Conservation (phyloP, 2,888 invertebrate species). For the Tenthredo amoena region DNA sequence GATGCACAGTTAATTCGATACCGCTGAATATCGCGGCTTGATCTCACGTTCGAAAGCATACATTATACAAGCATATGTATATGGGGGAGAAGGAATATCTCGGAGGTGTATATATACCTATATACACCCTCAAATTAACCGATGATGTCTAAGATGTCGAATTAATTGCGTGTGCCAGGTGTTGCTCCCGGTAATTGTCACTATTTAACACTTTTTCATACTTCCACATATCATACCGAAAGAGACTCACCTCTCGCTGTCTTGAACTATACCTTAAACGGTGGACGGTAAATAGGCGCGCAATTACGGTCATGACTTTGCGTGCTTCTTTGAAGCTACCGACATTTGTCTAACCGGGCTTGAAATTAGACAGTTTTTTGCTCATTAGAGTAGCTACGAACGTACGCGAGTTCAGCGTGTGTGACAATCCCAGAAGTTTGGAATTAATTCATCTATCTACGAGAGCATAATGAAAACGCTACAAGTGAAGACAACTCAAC, state of each 20-base stretch:
- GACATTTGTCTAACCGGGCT: conserved; percentile 42
- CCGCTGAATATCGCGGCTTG: neutral
- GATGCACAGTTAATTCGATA: conserved; percentile 17
- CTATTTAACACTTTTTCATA: neutral
- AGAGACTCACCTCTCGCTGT: neutral
- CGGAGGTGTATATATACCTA: too few relatives aligned
- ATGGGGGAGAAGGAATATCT: neutral
- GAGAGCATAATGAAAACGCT: neutral
- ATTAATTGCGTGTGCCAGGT: neutral
- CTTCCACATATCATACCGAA: conserved; percentile 2
- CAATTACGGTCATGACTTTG: conserved; percentile 41
- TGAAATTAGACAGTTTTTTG: conserved; percentile 47
- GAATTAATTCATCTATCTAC: neutral
- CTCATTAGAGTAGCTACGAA: conserved; percentile 21
- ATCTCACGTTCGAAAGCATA: neutral
- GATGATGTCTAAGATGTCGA: neutral
- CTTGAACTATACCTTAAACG: conserved; percentile 19
- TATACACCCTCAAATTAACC: too few relatives aligned
- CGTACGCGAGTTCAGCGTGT: neutral
- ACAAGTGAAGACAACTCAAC: neutral
- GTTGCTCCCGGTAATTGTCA: neutral
- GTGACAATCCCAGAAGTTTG: conserved; percentile 21
- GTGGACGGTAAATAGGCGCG: conserved; percentile 29
- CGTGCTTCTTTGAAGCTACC: conserved; percentile 41
- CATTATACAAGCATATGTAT: neutral